Base-by-base conservation (phyloP, 2,797 vertebrate species). In the Onychomys leucogaster region DNA sequence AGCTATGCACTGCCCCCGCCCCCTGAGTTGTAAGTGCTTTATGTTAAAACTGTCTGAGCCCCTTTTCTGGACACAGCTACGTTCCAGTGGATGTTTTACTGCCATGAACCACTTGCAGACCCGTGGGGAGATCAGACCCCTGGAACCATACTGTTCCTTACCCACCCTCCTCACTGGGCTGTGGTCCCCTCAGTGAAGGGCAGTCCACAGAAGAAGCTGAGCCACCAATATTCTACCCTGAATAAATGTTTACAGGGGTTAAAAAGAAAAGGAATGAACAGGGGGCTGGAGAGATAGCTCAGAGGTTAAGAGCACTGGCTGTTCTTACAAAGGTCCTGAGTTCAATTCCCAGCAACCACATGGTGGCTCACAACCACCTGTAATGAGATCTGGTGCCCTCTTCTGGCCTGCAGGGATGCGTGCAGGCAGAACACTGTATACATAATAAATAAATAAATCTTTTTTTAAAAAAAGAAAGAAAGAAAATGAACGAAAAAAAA, bases 201-300 rank as follows among this genome's bases (percentile, higher is more conserved):
- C 19, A 34, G 23, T 55, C 59, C 12, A 6, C 7, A 1, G 55
- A 89, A 82, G 52, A 59, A 92, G 37, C 96, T 59, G 78, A 83
- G 23, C 63, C 82, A 63, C 46, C 3, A 63, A 17, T 86, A 83
- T 63, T 91, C 21, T 14, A 41, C 82, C 27, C 37, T 37, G 29
- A 97, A 94, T 97, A 96, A 96, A 76, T 49, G 85, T 96, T 97
- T 84, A 90, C 71, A 52, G 87, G 84, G n/a, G n/a, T 63, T 75
- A 78, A 82, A 63, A 52, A 84, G 83, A 61, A 59, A 78, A 52
- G 16, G 67, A n/a, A 65, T 11, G 12, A 52, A 52, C 49, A n/a
- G 12, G 49, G 49, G 49, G 49, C 49, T 52, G 49, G 49, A 52
- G 49, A 52, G 49, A 52, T 52, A 49, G 49, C 49, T 52, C 52